phyloP scores from a whole-genome alignment of 1,140 invertebrate genomes.

The Drosophila pallidifrons region DNA sequence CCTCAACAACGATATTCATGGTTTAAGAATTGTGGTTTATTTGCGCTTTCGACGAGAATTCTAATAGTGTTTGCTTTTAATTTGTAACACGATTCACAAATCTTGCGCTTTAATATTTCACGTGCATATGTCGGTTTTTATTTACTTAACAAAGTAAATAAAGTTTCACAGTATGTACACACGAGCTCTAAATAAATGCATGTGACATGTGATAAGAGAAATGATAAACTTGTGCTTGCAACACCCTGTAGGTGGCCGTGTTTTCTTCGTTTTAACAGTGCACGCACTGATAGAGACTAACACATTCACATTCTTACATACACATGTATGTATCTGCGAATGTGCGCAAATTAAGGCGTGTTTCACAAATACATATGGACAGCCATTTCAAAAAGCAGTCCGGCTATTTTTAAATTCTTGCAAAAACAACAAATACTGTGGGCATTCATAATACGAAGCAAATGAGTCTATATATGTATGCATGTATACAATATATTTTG shows the following conservation, averaged over 20 bases:
- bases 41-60: conserved; percentile 7
- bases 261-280: conserved; percentile 17
- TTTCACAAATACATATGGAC: conserved; percentile 23
- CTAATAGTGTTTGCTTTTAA: background rate
- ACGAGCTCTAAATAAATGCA: background rate
- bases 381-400: conserved; percentile 53
- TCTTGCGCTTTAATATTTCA: conserved; percentile 3
- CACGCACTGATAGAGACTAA: conserved; percentile 17
- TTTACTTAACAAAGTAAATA: conserved; percentile 24
- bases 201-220: conserved; percentile 42
- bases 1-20: conserved; percentile 25
- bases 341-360: conserved; percentile 69
- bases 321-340: conserved; percentile 11
- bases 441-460: conserved; percentile 29
- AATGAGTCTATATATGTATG: conserved; percentile 1
- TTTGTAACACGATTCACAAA: conserved; percentile 8
- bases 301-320: conserved; percentile 12
- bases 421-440: conserved; percentile 65
- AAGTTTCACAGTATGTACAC: background rate
- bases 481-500: conserved; percentile 10
- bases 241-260: conserved; percentile 44
- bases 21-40: conserved; percentile 9
- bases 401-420: conserved; percentile 71
- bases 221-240: conserved; percentile 26
- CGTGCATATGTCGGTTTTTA: conserved; percentile 10